Base-by-base conservation (phyloP, 2,797 vertebrate genomes). In the Mycteria americana region DNA sequence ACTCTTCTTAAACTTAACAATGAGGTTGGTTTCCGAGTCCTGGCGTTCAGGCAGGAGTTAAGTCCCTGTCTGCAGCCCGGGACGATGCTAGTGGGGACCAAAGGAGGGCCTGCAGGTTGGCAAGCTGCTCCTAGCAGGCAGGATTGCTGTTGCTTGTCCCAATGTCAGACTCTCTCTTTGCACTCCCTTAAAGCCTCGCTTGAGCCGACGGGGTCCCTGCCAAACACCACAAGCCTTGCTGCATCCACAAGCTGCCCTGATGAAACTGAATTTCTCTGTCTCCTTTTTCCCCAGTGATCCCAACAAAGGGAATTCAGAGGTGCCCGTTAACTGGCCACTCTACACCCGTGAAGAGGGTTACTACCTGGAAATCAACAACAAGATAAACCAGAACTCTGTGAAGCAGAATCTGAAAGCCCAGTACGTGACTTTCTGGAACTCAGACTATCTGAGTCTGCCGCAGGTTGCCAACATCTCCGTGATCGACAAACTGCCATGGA, bases 301-400 rank as follows among this genome's bases (percentile, higher is more conserved):
- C 56, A 99, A 98, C 97, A 69, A 59, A 7, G 99, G 99, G 22
- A 57, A 94, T 5, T 98, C 97, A 0, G 8, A 30, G 0, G 99
- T 99, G 10, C 99, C 99, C 0, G 93, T 97, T 5, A 75, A 65
- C 16, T 99, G 99, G 99, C 98, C 98, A 1, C 46, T 67, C 59
- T 99, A 99, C 90, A 97, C 90, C 30, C 12, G 0, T 0, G 18
- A 92, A 4, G 80, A 95, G n/a, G n/a, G n/a, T 28, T 82, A 98
- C 85, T 99, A 98, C 95, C 91, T 99, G 92, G 98, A 99, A 2
- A 99, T 99, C 97, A 97, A 98, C 76, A 81, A 95, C 21, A 21
- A 96, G 0, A 98, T 99, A 30, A 72, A 96, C 50, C 22, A 63
- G 5, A 8, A 63, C 15, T 99, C 98, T 0, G 92, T 99, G 74